A percentile compares a stretch with the other conserved stretches of the same genome.
Conservation (phyloP, 2,797 vertebrate genomes). For the Rhinogobio ventralis region DNA sequence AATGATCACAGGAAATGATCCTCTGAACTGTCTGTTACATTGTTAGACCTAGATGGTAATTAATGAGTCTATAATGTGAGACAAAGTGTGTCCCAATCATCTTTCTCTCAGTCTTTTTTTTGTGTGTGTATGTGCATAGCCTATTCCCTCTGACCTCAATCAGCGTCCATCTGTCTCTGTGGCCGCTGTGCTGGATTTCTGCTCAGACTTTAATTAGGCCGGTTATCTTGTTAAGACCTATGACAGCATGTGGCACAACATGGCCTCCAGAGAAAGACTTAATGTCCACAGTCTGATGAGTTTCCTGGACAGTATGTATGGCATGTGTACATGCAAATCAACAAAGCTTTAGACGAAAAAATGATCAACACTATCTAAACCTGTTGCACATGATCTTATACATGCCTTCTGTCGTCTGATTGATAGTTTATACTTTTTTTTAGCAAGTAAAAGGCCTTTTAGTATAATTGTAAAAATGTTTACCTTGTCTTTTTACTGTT, state of each 20-base stretch:
- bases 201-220: conserved; percentile 67
- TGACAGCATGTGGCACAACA: conserved; percentile 13
- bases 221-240: conserved; percentile 62
- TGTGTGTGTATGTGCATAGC: background rate
- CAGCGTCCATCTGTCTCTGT: conserved; percentile 69
- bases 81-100: conserved; percentile 10
- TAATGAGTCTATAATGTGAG: background rate
- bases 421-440: background rate
- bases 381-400: background rate
- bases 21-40: background rate
- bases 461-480: background rate
- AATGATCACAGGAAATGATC: background rate
- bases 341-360: background rate
- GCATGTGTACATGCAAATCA: background rate
- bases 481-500: background rate
- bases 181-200: conserved; percentile 23
- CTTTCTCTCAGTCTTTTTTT: conserved; percentile 16
- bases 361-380: background rate
- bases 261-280: conserved; percentile 42
- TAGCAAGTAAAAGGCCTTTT: background rate
- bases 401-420: background rate
- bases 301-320: background rate
- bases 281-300: background rate
- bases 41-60: background rate
- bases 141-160: conserved; percentile 65